A percentile compares a stretch with the other conserved stretches of the same genome.
phyloP scores from a whole-genome alignment of 2,888 invertebrate species.

The Biston stratarius region DNA sequence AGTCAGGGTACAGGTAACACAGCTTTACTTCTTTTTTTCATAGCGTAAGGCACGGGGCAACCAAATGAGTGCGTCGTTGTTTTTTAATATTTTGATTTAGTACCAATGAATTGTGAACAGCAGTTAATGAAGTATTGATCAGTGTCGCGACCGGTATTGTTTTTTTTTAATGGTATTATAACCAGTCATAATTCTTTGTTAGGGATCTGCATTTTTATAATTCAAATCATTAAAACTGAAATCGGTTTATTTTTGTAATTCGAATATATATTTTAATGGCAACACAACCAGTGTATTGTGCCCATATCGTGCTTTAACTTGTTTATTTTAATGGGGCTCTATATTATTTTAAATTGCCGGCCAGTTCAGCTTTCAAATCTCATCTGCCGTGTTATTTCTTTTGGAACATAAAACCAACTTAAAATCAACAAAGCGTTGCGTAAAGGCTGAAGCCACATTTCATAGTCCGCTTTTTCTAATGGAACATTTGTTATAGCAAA shows the following conservation, averaged over 20 bases:
- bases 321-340: constrained; percentile 40
- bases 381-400: constrained; percentile 40
- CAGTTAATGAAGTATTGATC: constrained; percentile 77
- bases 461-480: constrained; percentile 71
- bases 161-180: constrained; percentile 54
- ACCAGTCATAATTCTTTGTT: constrained; percentile 58
- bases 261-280: constrained; percentile 38
- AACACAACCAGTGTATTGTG: constrained; percentile 36
- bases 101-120: constrained; percentile 74
- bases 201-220: constrained; percentile 51
- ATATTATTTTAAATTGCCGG: constrained; percentile 40
- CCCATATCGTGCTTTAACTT: constrained; percentile 33
- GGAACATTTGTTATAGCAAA: constrained; percentile 78
- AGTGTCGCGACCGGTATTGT: constrained; percentile 63
- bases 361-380: constrained; percentile 44
- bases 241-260: constrained; percentile 47
- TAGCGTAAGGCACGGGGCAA: constrained; percentile 65
- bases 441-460: constrained; percentile 62
- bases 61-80: constrained; percentile 73
- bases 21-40: constrained; percentile 38
- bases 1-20: constrained; percentile 57
- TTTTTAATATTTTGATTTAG: constrained; percentile 77
- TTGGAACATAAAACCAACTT: constrained; percentile 35
- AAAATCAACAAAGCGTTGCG: constrained; percentile 55
- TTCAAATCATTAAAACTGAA: constrained; percentile 37